Evolutionary conservation across 1,140 invertebrate genomes (phyloP).

Genomic region (Ips nitidus): DNA sequence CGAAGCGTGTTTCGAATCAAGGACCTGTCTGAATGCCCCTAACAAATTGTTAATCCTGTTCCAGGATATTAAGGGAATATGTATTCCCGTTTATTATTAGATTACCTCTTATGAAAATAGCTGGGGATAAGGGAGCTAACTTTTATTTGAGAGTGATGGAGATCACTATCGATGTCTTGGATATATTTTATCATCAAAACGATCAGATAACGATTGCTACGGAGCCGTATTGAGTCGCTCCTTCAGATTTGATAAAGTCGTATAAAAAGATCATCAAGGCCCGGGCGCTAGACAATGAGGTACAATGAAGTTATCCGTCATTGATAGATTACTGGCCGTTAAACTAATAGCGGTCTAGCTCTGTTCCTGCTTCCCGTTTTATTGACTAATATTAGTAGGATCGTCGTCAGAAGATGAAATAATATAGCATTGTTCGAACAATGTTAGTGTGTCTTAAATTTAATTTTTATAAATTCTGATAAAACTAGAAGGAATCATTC

Average conservation of each 20-base stretch:
- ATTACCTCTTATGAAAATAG: neutral
- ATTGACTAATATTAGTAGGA: constrained; percentile 24
- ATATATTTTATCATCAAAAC: constrained; percentile 17
- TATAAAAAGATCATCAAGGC: constrained; percentile 34
- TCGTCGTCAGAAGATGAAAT: neutral
- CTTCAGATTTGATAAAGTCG: constrained; percentile 32
- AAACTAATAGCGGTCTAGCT: constrained; percentile 31
- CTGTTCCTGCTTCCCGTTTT: constrained; percentile 31
- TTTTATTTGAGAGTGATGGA: neutral
- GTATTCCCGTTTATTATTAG: constrained; percentile 28
- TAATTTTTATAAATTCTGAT: too few species aligned
- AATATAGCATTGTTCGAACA: too few species aligned
- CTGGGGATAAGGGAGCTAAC: neutral
- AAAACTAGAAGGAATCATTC: too few species aligned
- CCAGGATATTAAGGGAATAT: constrained; percentile 42
- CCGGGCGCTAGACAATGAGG: constrained; percentile 27
- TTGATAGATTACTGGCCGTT: constrained; percentile 42
- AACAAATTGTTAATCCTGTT: constrained; percentile 44
- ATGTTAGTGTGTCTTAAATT: neutral
- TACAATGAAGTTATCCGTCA: constrained; percentile 36
- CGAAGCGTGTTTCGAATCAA: constrained; percentile 40
- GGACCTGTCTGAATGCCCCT: constrained; percentile 34
- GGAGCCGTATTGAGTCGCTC: constrained; percentile 26
- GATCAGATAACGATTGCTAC: constrained; percentile 22
- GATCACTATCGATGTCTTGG: neutral